Conservation (phyloP, 2,797 vertebrate species). For the Mus minutoides region DNA sequence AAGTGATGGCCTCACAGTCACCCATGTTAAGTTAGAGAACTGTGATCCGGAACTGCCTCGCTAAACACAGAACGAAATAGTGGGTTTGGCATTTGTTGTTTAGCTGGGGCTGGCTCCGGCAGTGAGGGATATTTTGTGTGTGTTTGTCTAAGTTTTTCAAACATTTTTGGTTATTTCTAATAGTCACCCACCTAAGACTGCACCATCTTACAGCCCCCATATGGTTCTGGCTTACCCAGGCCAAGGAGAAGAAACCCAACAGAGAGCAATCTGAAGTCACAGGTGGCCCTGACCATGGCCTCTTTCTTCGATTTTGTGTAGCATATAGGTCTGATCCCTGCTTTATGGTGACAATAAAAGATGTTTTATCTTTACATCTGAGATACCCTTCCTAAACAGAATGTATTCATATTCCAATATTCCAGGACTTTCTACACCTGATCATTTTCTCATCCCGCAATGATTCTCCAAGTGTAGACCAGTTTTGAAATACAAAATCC, state of each 20-base stretch:
- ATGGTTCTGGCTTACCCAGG: background rate
- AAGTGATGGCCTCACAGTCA: background rate
- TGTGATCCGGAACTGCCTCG: background rate
- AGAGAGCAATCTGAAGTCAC: background rate
- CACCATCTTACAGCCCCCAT: background rate
- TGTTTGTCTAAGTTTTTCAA: background rate
- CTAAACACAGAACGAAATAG: background rate
- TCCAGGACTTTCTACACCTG: background rate
- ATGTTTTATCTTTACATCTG: background rate
- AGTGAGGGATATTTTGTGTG: background rate
- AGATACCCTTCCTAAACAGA: background rate
- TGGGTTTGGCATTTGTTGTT: background rate
- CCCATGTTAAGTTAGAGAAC: background rate
- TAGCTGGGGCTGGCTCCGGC: background rate
- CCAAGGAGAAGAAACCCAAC: background rate
- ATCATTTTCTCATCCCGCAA: background rate
- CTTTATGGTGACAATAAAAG: background rate
- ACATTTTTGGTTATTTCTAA: background rate
- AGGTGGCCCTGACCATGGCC: background rate
- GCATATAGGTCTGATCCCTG: background rate
- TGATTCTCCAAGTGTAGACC: background rate
- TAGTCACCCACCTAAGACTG: background rate
- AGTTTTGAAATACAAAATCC: conserved; percentile 19
- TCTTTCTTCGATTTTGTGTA: background rate
- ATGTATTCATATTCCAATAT: background rate